These are phyloP conservation scores for Brevimyrus niger DNA, from an alignment of 2,113 vertebrate genomes.

Conservation along the genomic window DNA sequence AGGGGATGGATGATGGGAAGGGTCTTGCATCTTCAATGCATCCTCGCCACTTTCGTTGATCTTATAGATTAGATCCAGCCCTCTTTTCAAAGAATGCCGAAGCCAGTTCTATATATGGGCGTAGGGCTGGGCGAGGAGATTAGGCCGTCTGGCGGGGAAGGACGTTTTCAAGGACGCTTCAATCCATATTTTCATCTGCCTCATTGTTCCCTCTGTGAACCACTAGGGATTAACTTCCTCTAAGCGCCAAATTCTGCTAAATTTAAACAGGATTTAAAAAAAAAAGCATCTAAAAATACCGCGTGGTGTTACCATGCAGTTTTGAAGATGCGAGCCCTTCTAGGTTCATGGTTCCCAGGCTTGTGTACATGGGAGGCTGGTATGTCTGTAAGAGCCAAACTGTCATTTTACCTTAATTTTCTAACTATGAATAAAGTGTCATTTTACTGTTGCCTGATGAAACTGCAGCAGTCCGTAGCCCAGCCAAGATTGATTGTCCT, in stretches of 20 bases:
- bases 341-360: not conserved
- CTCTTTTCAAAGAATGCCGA: not conserved
- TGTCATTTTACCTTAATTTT: slow-evolving; percentile 21
- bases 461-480: not conserved
- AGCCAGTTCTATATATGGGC: not conserved
- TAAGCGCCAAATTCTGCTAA: not conserved
- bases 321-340: not conserved
- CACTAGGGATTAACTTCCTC: slow-evolving; percentile 9
- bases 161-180: slow-evolving; percentile 15
- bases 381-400: not conserved
- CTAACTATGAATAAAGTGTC: not conserved
- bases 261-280: not conserved
- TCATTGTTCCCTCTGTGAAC: slow-evolving; percentile 4
- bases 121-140: not conserved
- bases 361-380: not conserved
- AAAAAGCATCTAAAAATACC: not conserved
- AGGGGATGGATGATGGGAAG: not conserved
- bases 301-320: not conserved
- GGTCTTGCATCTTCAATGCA: not conserved
- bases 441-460: not conserved
- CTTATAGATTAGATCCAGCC: not conserved
- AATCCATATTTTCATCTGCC: slow-evolving; percentile 22
- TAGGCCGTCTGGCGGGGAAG: not conserved
- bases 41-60: not conserved
- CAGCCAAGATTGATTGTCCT: not conserved